Evolutionary conservation across 2,113 vertebrate genomes (phyloP).

Genomic region (Meles meles): DNA sequence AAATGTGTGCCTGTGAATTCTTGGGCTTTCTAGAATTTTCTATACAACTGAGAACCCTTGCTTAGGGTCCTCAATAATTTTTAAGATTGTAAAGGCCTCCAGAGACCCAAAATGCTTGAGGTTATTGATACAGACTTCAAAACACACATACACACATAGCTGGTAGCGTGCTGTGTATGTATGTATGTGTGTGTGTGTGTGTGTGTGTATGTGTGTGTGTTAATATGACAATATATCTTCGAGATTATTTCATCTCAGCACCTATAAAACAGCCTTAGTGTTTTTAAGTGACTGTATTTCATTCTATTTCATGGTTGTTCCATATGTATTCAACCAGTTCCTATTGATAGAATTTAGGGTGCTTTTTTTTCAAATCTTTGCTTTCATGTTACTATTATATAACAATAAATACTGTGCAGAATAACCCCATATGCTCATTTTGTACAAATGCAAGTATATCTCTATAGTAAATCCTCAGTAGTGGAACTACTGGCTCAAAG

Average conservation of each 20-base stretch:
- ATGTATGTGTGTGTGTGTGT: no score
- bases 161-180: neutral
- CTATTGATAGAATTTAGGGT: neutral
- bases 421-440: neutral
- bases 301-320: neutral
- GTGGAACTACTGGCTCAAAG: neutral
- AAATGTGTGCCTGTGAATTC: neutral
- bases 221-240: neutral
- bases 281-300: slow-evolving; percentile 2
- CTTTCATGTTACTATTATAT: neutral
- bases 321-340: neutral
- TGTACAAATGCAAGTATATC: neutral
- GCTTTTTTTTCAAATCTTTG: neutral
- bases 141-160: neutral
- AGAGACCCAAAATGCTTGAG: neutral
- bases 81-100: neutral
- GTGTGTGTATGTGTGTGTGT: no score
- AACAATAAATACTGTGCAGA: neutral
- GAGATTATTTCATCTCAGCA: neutral
- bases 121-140: neutral
- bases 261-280: neutral
- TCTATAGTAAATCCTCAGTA: neutral
- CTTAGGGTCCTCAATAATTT: neutral
- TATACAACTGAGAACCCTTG: neutral
- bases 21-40: slow-evolving; percentile 20